Percentiles rank a stretch among this genome's conserved stretches.
phyloP scores from a whole-genome alignment of 2,797 vertebrate genomes.

The Alectoris magna region DNA sequence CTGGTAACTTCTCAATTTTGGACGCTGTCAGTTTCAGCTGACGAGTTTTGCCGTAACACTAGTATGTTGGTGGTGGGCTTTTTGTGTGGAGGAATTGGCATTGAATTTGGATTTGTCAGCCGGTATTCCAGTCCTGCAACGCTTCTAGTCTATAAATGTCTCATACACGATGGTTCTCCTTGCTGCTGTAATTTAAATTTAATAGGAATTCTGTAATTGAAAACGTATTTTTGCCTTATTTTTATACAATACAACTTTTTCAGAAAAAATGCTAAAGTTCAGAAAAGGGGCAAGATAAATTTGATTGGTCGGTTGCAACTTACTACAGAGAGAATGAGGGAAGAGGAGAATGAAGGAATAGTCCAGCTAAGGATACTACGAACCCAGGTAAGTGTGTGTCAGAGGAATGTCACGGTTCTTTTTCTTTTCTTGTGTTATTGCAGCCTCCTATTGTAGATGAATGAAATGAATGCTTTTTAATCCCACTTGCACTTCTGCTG shows the following conservation, averaged over 20 bases:
- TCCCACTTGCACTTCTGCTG: not conserved
- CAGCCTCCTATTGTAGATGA: not conserved
- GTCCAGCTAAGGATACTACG: conserved; percentile 97
- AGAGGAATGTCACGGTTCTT: not conserved
- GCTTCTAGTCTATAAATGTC: not conserved
- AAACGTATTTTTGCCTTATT: not conserved
- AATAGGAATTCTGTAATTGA: not conserved
- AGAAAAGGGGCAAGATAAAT: conserved; percentile 98
- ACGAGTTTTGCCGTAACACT: not conserved
- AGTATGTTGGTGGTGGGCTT: not conserved
- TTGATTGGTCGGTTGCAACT: conserved; percentile 97
- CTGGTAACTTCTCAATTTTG: not conserved
- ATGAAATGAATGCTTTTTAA: not conserved
- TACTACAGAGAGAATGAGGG: conserved; percentile 97
- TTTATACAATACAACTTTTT: conserved; percentile 52
- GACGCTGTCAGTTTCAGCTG: not conserved
- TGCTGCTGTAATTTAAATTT: not conserved
- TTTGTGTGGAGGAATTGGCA: accelerated
- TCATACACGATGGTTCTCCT: not conserved
- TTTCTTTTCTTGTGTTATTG: not conserved
- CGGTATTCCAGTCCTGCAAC: not conserved
- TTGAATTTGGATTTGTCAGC: not conserved
- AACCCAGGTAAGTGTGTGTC: conserved; percentile 88
- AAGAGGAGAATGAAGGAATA: conserved; percentile 98
- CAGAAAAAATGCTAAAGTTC: conserved; percentile 99